Evolutionary conservation across 2,888 invertebrate species (phyloP).

Genomic region (Amblyjoppa fuscipennis): DNA sequence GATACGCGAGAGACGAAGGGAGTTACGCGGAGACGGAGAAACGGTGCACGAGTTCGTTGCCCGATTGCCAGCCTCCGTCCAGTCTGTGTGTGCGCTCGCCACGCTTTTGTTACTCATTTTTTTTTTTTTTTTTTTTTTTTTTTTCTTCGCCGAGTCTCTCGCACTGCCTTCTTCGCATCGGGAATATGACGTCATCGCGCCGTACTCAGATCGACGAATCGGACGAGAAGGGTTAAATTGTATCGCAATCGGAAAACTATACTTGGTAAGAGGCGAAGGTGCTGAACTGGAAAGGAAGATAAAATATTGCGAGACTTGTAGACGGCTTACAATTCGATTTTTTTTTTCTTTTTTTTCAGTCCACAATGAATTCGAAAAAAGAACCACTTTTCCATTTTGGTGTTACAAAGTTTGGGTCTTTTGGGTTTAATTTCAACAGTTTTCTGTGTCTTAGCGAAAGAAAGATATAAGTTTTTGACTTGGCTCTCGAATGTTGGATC

Average conservation of each 20-base stretch:
- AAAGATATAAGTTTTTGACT: no score
- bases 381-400: no score
- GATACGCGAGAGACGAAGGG: slow-evolving; percentile 60
- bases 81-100: slow-evolving; percentile 25
- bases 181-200: slow-evolving; percentile 74
- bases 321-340: no score
- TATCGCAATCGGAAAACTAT: slow-evolving; percentile 4
- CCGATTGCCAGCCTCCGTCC: slow-evolving; percentile 77
- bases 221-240: slow-evolving; percentile 54
- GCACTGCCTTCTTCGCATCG: slow-evolving; percentile 62
- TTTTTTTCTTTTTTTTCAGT: no score
- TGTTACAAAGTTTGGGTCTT: not conserved
- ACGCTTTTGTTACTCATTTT: slow-evolving; percentile 65
- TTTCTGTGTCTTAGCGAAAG: not conserved
- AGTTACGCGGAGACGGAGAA: slow-evolving; percentile 55
- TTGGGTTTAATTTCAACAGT: not conserved
- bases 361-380: no score
- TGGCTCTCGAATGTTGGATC: slow-evolving; percentile 72
- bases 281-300: not conserved
- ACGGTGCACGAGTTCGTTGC: slow-evolving; percentile 78
- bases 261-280: not conserved
- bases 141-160: slow-evolving; percentile 60
- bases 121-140: slow-evolving; percentile 55
- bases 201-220: slow-evolving; percentile 73
- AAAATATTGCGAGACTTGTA: not conserved